phyloP scores from a whole-genome alignment of 2,888 invertebrate genomes.

The Cheilosia pagana region DNA sequence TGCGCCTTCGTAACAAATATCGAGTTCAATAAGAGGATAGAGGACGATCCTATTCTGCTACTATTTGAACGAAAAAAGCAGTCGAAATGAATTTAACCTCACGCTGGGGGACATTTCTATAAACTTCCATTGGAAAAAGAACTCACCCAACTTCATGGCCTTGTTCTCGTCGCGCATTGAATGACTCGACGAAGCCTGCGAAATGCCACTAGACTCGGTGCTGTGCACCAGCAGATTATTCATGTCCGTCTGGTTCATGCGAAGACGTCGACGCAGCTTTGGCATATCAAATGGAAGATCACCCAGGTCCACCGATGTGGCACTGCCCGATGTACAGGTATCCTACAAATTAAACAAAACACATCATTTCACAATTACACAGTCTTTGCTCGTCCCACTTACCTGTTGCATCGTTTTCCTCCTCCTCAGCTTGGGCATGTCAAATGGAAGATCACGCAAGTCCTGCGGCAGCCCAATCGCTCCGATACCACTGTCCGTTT shows the following conservation, averaged over 20 bases:
- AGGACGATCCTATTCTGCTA: too few species aligned
- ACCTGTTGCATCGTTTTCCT: constrained; percentile 87
- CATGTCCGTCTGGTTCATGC: constrained; percentile 84
- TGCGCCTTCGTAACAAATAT: too few species aligned
- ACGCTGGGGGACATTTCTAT: too few species aligned
- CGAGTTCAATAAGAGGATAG: too few species aligned
- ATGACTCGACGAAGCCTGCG: constrained; percentile 92
- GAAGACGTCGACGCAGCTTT: constrained; percentile 90
- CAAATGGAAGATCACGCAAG: constrained; percentile 92
- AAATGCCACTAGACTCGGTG: constrained; percentile 89
- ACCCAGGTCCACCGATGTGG: constrained; percentile 90
- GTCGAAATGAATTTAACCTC: too few species aligned
- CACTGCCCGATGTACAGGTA: constrained; percentile 88
- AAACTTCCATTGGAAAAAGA: background rate
- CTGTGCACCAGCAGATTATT: constrained; percentile 83
- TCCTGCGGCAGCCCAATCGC: constrained; percentile 86
- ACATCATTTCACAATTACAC: background rate
- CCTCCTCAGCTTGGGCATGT: constrained; percentile 93
- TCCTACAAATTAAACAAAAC: constrained; percentile 79
- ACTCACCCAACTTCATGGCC: constrained; percentile 84
- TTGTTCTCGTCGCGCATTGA: constrained; percentile 90
- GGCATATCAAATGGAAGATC: constrained; percentile 97
- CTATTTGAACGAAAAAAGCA: too few species aligned
- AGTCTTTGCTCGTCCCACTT: background rate
- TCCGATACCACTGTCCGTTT: constrained; percentile 79